Percentiles rank a stretch among this genome's conserved stretches.
Evolutionary conservation across 2,113 vertebrate genomes (phyloP).

Genomic region (Bubo blakistoni): DNA sequence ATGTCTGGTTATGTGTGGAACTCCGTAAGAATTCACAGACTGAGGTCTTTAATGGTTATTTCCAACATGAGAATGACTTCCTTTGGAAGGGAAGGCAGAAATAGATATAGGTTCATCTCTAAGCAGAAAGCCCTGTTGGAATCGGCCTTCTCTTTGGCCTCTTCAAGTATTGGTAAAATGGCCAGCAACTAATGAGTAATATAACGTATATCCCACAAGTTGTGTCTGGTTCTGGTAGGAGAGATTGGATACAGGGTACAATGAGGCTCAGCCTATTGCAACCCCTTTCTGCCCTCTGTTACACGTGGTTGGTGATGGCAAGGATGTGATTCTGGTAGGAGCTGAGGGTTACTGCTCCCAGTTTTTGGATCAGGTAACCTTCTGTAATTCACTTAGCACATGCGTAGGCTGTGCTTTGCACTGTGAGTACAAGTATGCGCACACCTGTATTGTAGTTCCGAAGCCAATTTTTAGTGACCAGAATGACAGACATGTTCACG

Average conservation of each 20-base stretch:
- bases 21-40: rapidly evolving
- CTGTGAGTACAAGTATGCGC: too few relatives aligned
- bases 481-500: rapidly evolving
- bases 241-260: rapidly evolving
- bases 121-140: not conserved
- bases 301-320: rapidly evolving
- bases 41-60: not conserved
- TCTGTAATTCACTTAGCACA: too few relatives aligned
- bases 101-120: not conserved
- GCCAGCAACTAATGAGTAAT: rapidly evolving
- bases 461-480: not conserved
- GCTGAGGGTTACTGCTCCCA: not conserved
- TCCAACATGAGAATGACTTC: not conserved
- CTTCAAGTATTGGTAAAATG: not conserved
- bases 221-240: not conserved
- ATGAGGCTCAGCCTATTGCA: not conserved
- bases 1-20: not conserved
- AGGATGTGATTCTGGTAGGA: not conserved
- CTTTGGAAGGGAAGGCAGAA: not conserved
- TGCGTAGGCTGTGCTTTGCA: not conserved
- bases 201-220: too few relatives aligned
- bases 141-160: not conserved
- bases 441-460: not conserved
- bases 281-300: not conserved
- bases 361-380: not conserved